Evolutionary conservation across 2,888 invertebrate species (phyloP).

Genomic region (Anodontia alba): DNA sequence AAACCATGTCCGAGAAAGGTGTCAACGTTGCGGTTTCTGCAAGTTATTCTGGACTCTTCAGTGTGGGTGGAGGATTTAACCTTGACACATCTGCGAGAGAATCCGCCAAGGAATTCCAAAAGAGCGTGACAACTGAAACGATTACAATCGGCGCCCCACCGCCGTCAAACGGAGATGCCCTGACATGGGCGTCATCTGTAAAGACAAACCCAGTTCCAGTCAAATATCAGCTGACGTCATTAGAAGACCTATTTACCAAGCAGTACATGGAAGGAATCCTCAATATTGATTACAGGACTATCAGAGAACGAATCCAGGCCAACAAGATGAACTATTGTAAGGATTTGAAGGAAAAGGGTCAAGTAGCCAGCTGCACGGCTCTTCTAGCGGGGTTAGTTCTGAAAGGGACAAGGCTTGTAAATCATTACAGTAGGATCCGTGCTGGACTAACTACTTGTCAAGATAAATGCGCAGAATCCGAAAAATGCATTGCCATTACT

Average conservation of each 20-base stretch:
- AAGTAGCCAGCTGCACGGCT: not conserved
- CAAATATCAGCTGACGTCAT: not conserved
- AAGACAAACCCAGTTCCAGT: conserved; percentile 22
- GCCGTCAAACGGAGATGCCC: conserved; percentile 22
- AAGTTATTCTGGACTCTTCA: conserved; percentile 21
- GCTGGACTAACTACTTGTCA: not conserved
- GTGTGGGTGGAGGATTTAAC: conserved; percentile 9
- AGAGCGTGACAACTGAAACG: conserved; percentile 7
- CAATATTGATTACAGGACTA: not conserved
- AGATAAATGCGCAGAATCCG: not conserved
- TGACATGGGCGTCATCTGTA: conserved; percentile 28
- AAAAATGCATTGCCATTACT: not conserved
- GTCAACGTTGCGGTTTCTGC: conserved; percentile 14
- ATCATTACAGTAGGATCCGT: not conserved
- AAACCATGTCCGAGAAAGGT: not conserved
- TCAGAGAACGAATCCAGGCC: not conserved
- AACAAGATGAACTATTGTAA: not conserved
- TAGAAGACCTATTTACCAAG: conserved; percentile 20
- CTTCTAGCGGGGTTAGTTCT: not conserved
- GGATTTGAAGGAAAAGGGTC: not conserved
- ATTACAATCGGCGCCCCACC: conserved; percentile 22
- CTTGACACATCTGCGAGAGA: conserved; percentile 1
- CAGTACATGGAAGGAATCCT: conserved; percentile 1
- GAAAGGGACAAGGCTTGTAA: not conserved
- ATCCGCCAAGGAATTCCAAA: not conserved